These are phyloP conservation scores for Myotis yumanensis DNA, from an alignment of 2,113 vertebrate genomes.

Conservation along the genomic window DNA sequence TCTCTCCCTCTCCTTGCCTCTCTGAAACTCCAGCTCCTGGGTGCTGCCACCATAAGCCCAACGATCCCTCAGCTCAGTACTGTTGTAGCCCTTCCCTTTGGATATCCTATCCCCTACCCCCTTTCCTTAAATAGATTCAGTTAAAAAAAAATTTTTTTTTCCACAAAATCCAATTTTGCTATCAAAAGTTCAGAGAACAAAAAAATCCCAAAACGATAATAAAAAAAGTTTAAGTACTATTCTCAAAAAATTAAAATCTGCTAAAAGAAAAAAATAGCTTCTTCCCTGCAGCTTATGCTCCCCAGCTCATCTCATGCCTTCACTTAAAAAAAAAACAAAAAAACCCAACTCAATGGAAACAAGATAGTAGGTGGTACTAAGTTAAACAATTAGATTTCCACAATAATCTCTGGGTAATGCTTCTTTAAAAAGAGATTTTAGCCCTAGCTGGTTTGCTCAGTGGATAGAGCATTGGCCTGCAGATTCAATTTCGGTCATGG, in stretches of 20 bases:
- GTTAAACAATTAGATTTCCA: constrained; percentile 8
- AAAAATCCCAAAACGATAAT: background rate
- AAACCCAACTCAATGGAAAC: background rate
- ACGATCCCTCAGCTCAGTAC: too few relatives aligned
- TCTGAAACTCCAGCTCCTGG: too few relatives aligned
- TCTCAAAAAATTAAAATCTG: constrained; percentile 12
- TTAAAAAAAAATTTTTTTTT: too few relatives aligned
- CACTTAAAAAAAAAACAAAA: background rate
- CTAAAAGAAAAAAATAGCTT: background rate
- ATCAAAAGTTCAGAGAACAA: background rate
- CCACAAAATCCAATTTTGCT: too few relatives aligned
- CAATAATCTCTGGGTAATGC: constrained; percentile 18
- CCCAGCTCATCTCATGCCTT: background rate
- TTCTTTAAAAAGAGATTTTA: constrained; percentile 42
- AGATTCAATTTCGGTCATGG: too few relatives aligned
- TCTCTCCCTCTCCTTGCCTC: too few relatives aligned
- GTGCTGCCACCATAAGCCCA: too few relatives aligned
- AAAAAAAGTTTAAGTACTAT: background rate
- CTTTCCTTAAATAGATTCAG: too few relatives aligned
- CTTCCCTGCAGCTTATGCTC: background rate
- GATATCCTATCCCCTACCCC: too few relatives aligned
- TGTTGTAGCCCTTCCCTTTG: too few relatives aligned
- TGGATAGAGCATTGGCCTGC: too few relatives aligned
- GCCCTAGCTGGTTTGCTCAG: too few relatives aligned
- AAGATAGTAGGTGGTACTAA: background rate